These are phyloP conservation scores for Taphrorychus bicolor DNA, from an alignment of 2,888 invertebrate species.

Conservation along the genomic window DNA sequence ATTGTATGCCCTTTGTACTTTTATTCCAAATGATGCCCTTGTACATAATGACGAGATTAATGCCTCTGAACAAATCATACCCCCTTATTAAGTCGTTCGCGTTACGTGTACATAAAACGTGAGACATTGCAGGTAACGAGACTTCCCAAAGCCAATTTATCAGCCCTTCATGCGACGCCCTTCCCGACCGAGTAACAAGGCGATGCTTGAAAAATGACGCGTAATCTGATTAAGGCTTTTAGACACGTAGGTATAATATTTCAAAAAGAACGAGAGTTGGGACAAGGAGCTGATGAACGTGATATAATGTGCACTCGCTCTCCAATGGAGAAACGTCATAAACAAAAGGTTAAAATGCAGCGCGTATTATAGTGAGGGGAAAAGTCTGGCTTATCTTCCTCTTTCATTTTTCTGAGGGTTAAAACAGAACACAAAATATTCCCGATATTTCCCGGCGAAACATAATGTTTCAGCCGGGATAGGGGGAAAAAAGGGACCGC, in stretches of 20 bases:
- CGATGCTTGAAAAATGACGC: constrained; percentile 15
- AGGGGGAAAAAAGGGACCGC: constrained; percentile 14
- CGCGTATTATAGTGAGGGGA: neutral
- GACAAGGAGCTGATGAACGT: constrained; percentile 13
- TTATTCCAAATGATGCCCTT: too few species aligned
- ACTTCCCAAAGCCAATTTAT: constrained; percentile 12
- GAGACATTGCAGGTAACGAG: neutral
- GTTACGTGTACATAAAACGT: constrained; percentile 3
- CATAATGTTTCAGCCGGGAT: constrained; percentile 30
- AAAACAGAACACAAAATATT: constrained; percentile 19
- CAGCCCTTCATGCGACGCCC: constrained; percentile 7
- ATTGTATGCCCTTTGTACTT: too few species aligned
- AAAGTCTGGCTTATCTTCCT: neutral
- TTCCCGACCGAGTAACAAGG: constrained; percentile 10
- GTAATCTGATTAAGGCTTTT: constrained; percentile 15
- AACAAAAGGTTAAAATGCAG: neutral
- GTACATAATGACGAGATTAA: too few species aligned
- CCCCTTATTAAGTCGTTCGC: neutral
- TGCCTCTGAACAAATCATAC: too few species aligned
- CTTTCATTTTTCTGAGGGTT: constrained; percentile 7
- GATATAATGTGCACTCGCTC: constrained; percentile 4
- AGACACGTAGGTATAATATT: constrained; percentile 23
- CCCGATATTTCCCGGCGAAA: constrained; percentile 25
- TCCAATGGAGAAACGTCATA: neutral
- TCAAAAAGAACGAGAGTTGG: constrained; percentile 8